A percentile compares a stretch with the other conserved stretches of the same genome.
phyloP scores from a whole-genome alignment of 2,113 vertebrate species.

The Pica pica region DNA sequence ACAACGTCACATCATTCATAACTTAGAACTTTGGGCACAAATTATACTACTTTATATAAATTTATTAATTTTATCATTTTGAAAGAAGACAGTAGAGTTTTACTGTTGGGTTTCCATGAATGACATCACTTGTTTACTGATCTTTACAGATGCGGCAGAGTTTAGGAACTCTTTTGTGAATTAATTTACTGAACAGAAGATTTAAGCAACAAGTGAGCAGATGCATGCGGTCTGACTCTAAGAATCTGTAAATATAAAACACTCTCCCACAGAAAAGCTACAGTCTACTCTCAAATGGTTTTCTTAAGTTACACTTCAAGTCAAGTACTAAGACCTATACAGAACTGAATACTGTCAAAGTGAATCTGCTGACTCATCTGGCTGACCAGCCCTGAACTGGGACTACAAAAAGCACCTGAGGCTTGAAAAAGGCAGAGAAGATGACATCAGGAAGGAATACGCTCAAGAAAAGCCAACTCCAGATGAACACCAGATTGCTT shows the following conservation, averaged over 20 bases:
- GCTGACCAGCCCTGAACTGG: not conserved
- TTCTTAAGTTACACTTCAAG: not conserved
- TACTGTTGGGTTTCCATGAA: not conserved
- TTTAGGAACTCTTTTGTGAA: not conserved
- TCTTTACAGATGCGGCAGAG: not conserved
- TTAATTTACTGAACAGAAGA: not conserved
- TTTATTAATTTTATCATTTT: not conserved
- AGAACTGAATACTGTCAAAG: not conserved
- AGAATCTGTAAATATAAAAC: not conserved
- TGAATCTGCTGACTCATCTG: not conserved
- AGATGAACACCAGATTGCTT: not conserved
- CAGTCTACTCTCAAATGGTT: not conserved
- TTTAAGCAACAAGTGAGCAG: not conserved
- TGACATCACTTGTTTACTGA: not conserved
- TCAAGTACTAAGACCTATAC: not conserved
- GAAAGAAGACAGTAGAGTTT: not conserved
- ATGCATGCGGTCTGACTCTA: not conserved
- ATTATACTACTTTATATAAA: not conserved
- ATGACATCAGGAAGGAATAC: not conserved
- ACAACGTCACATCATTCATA: not conserved
- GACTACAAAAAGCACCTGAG: not conserved
- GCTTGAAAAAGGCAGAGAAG: not conserved
- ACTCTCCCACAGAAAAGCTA: not conserved
- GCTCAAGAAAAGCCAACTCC: not conserved
- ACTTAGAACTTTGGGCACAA: not conserved